A percentile compares a stretch with the other conserved stretches of the same genome.
Conservation (phyloP, 2,797 vertebrate genomes). For the Enteromius unitaeniatus region DNA sequence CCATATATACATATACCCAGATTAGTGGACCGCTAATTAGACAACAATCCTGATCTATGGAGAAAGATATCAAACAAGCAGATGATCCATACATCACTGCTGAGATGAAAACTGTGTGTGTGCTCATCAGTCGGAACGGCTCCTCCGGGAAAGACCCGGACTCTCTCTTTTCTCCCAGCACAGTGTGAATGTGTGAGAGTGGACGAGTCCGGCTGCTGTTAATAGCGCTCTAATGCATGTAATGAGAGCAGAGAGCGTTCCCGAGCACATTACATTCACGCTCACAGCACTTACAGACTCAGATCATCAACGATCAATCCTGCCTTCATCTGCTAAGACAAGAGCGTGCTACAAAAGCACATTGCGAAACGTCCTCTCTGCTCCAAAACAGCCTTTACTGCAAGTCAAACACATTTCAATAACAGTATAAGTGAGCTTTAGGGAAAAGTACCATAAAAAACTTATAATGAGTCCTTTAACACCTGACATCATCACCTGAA, state of each 20-base stretch:
- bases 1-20: too few species aligned
- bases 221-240: slow-evolving; percentile 41
- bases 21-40: slow-evolving; percentile 6
- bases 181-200: slow-evolving; percentile 3
- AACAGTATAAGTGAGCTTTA: not conserved
- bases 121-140: not conserved
- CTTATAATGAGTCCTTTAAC: not conserved
- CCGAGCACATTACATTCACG: slow-evolving; percentile 4
- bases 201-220: slow-evolving; percentile 5
- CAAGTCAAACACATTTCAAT: not conserved
- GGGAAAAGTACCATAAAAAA: not conserved
- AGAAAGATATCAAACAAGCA: not conserved
- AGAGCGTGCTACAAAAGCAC: not conserved
- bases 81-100: not conserved
- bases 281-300: slow-evolving; percentile 19
- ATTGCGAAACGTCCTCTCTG: not conserved
- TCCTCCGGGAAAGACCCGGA: slow-evolving; percentile 29
- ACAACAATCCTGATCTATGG: not conserved
- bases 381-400: slow-evolving; percentile 6
- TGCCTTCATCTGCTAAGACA: not conserved
- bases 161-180: slow-evolving; percentile 2
- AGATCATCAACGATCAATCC: slow-evolving; percentile 16
- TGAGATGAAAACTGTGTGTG: not conserved
- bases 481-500: slow-evolving; percentile 55
- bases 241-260: slow-evolving; percentile 25